Base-by-base conservation (phyloP, 2,797 vertebrate species). In the Myotis vivesi region DNA sequence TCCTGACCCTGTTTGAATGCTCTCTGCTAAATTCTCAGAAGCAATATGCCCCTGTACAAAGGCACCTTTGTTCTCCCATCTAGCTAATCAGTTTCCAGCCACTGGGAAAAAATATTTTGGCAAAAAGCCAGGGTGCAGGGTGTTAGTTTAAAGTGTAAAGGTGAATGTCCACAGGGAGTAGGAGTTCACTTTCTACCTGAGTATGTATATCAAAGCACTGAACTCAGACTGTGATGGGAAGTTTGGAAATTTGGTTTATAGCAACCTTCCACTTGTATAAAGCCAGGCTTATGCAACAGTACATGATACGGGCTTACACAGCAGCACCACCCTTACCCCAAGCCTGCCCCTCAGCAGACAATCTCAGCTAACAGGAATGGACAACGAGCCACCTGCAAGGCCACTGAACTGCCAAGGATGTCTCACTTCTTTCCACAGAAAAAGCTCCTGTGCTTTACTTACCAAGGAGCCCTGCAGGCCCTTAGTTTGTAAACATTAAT, bases 51-150 rank as follows among this genome's bases (percentile, higher is more conserved):
- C 4, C 1, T 84, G 87, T 23, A 98, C 98, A 98, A 98, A 98
- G 97, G 96, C 93, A 98, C 96, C 97, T 98, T 98, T 98, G 98
- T 98, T 97, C 97, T 91, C 92, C 95, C 97, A 98, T 97, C 97
- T 73, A 98, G 96, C 98, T 98, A 98, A 98, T 98, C 98, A 98
- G 97, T 98, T 98, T 98, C 98, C 96, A 97, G 97, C 95, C 96
- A 92, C 64, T 71, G 96, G 62, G 7, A 97, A 97, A 98, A 97
- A 98, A 97, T 98, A 97, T 96, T 97, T 96, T 97, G 98, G 98
- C 98, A 82, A 46, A 22, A 55, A 94, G 97, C 97, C 98, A 98
- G 95, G 94, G 96, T 85, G 92, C 98, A 98, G 98, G 97, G 97
- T 98, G 97, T 96, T 97, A 96, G 97, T 76, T 84, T 38, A 94